A percentile compares a stretch with the other conserved stretches of the same genome.
These are phyloP conservation scores for Pomacea canaliculata DNA, from an alignment of 2,888 invertebrate species.

Conservation along the genomic window DNA sequence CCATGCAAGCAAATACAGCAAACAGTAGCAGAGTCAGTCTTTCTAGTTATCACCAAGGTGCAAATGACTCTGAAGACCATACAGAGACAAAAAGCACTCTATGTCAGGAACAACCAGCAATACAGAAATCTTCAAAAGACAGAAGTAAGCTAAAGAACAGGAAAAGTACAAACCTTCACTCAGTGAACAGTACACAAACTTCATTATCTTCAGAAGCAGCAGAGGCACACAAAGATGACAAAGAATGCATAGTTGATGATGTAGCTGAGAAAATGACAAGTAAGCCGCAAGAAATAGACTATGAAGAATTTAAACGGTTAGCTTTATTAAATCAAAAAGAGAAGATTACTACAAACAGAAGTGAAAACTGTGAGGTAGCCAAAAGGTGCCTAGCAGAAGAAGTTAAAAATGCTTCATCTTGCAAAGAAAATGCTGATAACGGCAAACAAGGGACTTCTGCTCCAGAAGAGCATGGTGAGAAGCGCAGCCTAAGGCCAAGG, in stretches of 20 bases:
- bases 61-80: background rate
- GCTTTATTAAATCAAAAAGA: background rate
- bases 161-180: background rate
- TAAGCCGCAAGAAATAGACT: conserved; percentile 19
- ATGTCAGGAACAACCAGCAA: background rate
- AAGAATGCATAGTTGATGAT: too few relatives aligned
- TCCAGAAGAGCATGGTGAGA: background rate
- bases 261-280: background rate
- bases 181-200: background rate
- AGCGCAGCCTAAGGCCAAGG: background rate
- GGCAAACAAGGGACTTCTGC: background rate
- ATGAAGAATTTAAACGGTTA: conserved; percentile 15
- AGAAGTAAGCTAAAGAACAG: background rate
- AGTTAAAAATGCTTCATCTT: background rate
- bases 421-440: background rate
- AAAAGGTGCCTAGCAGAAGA: background rate
- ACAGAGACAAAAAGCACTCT: background rate
- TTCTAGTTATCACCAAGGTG: background rate
- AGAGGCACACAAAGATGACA: too few relatives aligned
- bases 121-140: background rate
- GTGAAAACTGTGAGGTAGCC: background rate
- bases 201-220: too few relatives aligned
- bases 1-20: background rate
- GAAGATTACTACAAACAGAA: background rate
- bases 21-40: background rate